Percentiles rank a stretch among this genome's conserved stretches.
Conservation (phyloP, 1,140 invertebrate species). For the Harpegnathos saltator region DNA sequence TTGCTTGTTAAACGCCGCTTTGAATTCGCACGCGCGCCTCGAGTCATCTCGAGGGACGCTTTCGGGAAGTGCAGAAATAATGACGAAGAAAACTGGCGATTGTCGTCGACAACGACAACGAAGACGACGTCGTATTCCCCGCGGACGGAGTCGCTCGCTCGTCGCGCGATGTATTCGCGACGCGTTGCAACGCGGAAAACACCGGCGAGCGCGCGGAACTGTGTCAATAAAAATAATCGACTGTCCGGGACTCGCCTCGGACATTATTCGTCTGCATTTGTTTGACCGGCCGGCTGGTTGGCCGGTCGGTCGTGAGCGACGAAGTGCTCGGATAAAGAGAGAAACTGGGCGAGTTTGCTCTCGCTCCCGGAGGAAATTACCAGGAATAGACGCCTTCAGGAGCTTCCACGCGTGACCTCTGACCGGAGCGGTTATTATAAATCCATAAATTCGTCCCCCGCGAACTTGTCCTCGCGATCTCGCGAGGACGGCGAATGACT, state of each 20-base stretch:
- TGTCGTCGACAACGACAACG: too few species aligned
- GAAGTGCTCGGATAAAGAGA: conserved; percentile 17
- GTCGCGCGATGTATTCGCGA: conserved; percentile 22
- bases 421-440: conserved; percentile 27
- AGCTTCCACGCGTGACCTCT: conserved; percentile 18
- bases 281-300: background rate
- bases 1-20: conserved; percentile 20
- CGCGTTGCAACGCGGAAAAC: background rate
- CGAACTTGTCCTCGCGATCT: conserved; percentile 10
- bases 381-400: conserved; percentile 13
- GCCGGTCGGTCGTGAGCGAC: background rate
- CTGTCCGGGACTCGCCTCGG: conserved; percentile 7
- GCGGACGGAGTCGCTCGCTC: background rate
- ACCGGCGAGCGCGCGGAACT: conserved; percentile 1
- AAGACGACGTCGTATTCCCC: conserved; percentile 7
- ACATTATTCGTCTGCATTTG: conserved; percentile 38
- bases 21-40: background rate
- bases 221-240: conserved; percentile 58
- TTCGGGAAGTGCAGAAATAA: conserved; percentile 20
- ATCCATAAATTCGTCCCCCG: background rate
- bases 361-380: conserved; percentile 54
- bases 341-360: conserved; percentile 19
- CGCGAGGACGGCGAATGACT: background rate
- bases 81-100: conserved; percentile 45
- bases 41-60: conserved; percentile 26